A percentile compares a stretch with the other conserved stretches of the same genome.
These are phyloP conservation scores for Lasioglossum figueresi DNA, from an alignment of 2,888 invertebrate species.

Conservation along the genomic window DNA sequence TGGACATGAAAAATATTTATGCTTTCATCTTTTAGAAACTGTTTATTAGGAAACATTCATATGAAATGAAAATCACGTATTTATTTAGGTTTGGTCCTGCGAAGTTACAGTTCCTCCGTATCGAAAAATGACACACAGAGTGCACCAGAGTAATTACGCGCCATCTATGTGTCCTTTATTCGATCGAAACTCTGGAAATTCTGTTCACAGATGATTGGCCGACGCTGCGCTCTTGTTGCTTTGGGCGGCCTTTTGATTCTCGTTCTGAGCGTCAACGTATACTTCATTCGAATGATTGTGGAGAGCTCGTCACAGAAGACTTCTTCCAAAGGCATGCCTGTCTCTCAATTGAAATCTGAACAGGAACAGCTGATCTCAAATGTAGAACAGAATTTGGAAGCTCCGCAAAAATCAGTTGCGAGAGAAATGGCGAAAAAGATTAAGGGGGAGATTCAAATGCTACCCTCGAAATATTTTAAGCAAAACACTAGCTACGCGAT, in stretches of 20 bases:
- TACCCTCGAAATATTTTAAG: conserved; percentile 78
- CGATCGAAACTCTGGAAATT: conserved; percentile 29
- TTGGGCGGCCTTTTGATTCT: conserved; percentile 81
- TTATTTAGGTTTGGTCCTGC: not conserved
- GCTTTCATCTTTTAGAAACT: not conserved
- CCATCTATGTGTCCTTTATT: conserved; percentile 38
- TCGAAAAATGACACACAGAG: not conserved
- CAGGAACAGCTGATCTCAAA: conserved; percentile 58
- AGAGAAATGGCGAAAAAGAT: conserved; percentile 72
- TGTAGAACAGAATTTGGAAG: conserved; percentile 61
- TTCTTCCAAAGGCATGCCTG: conserved; percentile 67
- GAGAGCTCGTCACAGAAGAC: conserved; percentile 78
- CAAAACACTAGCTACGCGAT: conserved; percentile 75
- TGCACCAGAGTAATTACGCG: conserved; percentile 25
- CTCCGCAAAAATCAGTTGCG: conserved; percentile 58
- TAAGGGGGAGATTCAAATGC: conserved; percentile 73
- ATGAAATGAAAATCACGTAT: conserved; percentile 23
- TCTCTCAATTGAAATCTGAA: conserved; percentile 65
- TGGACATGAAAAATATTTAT: not conserved
- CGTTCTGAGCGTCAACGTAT: conserved; percentile 80
- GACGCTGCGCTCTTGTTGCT: conserved; percentile 79
- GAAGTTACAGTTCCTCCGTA: not conserved
- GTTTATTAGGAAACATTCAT: not conserved
- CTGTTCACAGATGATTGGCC: conserved; percentile 81
- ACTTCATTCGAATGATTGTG: conserved; percentile 82